Evolutionary conservation across 1,140 invertebrate species (phyloP), one percentile per base, ranked within the genome.

Genomic region (Zaprionus gabonicus): DNA sequence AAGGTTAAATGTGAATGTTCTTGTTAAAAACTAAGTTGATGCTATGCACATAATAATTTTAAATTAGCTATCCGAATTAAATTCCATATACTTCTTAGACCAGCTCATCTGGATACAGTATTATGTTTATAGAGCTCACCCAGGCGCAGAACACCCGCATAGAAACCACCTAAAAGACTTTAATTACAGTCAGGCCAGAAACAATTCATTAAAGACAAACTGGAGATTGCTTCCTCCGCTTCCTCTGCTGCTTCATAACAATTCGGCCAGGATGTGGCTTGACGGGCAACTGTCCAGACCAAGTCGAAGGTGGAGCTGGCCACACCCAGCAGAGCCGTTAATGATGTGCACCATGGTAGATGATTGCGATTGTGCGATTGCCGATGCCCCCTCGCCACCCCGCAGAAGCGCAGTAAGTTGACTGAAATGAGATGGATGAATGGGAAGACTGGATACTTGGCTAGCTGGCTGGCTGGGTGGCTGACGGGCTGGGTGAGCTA

Each of bases 151-250:
- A 6, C 49, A 28, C 36, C 51, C 46, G 28, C 65, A 62, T 63
- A 44, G 46, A 15, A 60, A 23, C 64, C 34, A 41, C 46, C 31
- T 36, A 23, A 51, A 20, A 49, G 55, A 68, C 80, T 86, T 91
- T 86, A 82, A 91, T 91, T 86, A 81, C 76, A 79, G 70, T 78
- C 44, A 60, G 57, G 53, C 49, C 34, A 36, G 58, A 71, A 80
- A 66, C 66, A 84, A 88, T 88, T 88, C 84, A 90, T 88, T 88
- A 84, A 90, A 77, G 71, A 75, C 20, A 81, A 88, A 73, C 76
- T 65, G 65, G 53, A 28, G 46, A 71, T 53, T 71, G 58, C 62
- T 34, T 34, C 28, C 9, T 9, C 28, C 0, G 9, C 28, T 72
- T 64, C 56, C 72, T 49, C 53, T 63, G 68, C 60, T 56, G n/a